Base-by-base conservation (phyloP, 2,797 vertebrate species). In the Cyprinella venusta region DNA sequence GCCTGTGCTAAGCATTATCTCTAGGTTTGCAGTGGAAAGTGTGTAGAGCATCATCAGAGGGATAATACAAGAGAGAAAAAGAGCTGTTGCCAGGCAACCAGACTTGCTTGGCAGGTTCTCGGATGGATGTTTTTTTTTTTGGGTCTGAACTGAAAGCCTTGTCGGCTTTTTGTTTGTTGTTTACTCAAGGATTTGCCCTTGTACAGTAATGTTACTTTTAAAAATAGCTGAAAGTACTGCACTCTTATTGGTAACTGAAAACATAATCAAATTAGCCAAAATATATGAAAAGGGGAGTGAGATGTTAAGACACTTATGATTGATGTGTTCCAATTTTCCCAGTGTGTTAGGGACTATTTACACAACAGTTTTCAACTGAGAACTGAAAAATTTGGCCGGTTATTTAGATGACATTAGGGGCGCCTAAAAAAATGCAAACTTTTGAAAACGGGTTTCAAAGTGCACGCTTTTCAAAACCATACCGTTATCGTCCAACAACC, bases 21-120 rank as follows among this genome's bases (percentile, higher is more conserved):
- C 33, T n/a, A 71, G 78, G 81, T 76, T 76, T 81, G 74, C 80
- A 84, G 78, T 70, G 56, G 79, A 79, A 56, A 68, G 42, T 64
- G 81, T 40, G 40, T 74, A 72, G 56, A 82, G 38, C 72, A 61
- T 56, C 75, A 84, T 83, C 38, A 86, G 75, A 78, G 54, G 30
- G 74, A 85, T 88, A 91, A 52, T 30, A 26, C 79, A 61, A 65
- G 50, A 19, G 40, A 82, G 83, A 85, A 84, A 75, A 81, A 79
- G 67, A 88, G 88, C 85, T 90, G 93, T 95, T 94, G 89, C 94
- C 86, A 90, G 76, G 93, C 90, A 93, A 94, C 93, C 87, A 26
- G 77, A 70, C 79, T 70, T 82, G 86, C 89, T 91, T 91, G 90
- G 90, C 92, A 90, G 90, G 89, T 93, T 90, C 85, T 79, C 42